phyloP scores from a whole-genome alignment of 2,888 invertebrate species.

The Apamea monoglypha region DNA sequence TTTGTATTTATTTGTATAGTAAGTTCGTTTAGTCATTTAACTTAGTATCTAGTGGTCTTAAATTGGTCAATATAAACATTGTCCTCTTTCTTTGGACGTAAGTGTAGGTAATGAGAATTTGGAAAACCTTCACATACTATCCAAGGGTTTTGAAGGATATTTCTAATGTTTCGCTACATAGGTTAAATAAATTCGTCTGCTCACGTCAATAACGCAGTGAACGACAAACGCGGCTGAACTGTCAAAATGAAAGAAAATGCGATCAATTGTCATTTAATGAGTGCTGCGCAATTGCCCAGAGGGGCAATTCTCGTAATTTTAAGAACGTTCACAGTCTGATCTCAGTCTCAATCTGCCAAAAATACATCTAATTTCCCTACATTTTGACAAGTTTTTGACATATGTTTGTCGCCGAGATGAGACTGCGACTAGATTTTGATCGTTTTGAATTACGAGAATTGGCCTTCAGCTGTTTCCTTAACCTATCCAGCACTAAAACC shows the following conservation, averaged over 20 bases:
- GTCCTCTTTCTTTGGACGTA: neutral
- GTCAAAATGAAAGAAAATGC: neutral
- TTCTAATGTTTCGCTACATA: neutral
- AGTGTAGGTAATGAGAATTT: neutral
- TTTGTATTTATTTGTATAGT: no score
- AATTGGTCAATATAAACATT: neutral
- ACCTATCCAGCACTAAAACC: neutral
- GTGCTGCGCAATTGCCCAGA: neutral
- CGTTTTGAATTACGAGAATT: no score
- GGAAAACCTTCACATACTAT: neutral
- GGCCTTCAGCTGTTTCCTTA: neutral
- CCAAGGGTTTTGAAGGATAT: neutral
- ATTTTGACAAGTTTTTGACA: no score
- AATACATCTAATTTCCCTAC: no score
- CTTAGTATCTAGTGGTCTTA: no score
- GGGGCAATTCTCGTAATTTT: no score
- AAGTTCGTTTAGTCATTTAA: no score
- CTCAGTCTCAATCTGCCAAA: no score
- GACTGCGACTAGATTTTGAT: no score
- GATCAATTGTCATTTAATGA: neutral
- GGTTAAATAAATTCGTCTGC: neutral
- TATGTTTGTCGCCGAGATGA: no score
- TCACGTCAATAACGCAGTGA: neutral
- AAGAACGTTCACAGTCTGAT: no score
- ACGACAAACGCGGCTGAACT: neutral